These are phyloP conservation scores for Andrena trimmerana DNA, from an alignment of 2,888 invertebrate species.

Conservation along the genomic window DNA sequence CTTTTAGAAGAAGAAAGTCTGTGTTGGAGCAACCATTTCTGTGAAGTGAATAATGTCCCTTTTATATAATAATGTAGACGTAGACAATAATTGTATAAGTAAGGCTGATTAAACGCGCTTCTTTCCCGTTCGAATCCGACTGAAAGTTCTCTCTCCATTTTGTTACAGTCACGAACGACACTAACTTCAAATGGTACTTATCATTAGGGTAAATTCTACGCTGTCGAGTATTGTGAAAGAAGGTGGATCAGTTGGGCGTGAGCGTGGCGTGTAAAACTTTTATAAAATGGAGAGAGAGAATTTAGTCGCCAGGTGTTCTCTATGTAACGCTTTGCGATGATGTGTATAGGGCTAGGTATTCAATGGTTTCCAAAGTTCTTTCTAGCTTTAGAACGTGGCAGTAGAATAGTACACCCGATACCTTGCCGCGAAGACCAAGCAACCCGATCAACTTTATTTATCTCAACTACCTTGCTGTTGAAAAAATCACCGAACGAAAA, in stretches of 20 bases:
- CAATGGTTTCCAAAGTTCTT: constrained; percentile 48
- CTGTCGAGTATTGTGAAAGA: background rate
- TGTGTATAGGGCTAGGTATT: constrained; percentile 43
- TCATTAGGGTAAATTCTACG: background rate
- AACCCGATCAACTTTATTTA: constrained; percentile 39
- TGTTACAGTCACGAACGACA: background rate
- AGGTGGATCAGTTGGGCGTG: background rate
- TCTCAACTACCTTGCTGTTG: background rate
- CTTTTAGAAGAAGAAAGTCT: background rate
- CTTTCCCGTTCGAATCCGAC: constrained; percentile 5
- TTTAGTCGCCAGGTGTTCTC: constrained; percentile 8
- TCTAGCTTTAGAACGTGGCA: constrained; percentile 74
- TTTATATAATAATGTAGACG: constrained; percentile 58
- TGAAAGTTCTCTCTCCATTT: constrained; percentile 20
- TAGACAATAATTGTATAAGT: constrained; percentile 69
- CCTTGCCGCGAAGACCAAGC: constrained; percentile 62
- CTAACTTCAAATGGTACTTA: background rate
- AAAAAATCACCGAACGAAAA: background rate
- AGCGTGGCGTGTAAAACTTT: background rate
- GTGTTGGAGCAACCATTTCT: background rate
- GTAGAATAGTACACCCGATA: constrained; percentile 74
- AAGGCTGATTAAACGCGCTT: constrained; percentile 71
- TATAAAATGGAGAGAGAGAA: constrained; percentile 38
- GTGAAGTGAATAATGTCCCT: constrained; percentile 12
- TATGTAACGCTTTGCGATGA: constrained; percentile 24